These are phyloP conservation scores for Myzus persicae DNA, from an alignment of 1,140 invertebrate species.

Conservation along the genomic window DNA sequence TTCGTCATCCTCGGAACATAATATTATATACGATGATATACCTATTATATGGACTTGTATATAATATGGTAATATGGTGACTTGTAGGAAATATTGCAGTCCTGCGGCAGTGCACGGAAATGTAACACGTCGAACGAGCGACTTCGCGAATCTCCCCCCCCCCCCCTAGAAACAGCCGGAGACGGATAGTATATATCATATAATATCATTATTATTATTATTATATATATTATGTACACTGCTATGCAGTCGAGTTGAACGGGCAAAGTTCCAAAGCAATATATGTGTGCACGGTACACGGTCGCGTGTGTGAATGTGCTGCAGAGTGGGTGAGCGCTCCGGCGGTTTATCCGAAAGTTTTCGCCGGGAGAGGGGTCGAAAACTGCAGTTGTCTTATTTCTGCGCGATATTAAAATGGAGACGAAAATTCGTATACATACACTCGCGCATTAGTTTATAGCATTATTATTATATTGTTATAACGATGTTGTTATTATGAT, in stretches of 20 bases:
- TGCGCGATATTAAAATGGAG: background rate
- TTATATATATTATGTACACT: background rate
- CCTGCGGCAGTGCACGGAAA: background rate
- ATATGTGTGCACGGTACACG: background rate
- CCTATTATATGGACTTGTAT: background rate
- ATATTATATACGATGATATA: background rate
- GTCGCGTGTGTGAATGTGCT: background rate
- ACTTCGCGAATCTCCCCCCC: background rate
- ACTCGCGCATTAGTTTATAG: background rate
- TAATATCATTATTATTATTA: background rate
- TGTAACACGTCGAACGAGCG: background rate
- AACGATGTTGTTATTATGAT: background rate
- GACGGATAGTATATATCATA: background rate
- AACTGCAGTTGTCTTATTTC: slow-evolving; percentile 24
- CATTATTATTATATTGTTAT: background rate
- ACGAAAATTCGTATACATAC: background rate
- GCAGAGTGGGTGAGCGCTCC: background rate
- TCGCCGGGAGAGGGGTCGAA: background rate
- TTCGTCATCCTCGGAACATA: background rate
- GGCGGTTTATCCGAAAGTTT: slow-evolving; percentile 49
- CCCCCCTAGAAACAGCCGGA: background rate
- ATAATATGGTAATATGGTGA: background rate
- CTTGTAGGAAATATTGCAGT: background rate
- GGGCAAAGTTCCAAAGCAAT: slow-evolving; percentile 33
- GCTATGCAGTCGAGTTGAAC: background rate